Percentiles rank a stretch among this genome's conserved stretches.
Conservation (phyloP, 2,888 invertebrate species). For the Parasteatoda lunata region DNA sequence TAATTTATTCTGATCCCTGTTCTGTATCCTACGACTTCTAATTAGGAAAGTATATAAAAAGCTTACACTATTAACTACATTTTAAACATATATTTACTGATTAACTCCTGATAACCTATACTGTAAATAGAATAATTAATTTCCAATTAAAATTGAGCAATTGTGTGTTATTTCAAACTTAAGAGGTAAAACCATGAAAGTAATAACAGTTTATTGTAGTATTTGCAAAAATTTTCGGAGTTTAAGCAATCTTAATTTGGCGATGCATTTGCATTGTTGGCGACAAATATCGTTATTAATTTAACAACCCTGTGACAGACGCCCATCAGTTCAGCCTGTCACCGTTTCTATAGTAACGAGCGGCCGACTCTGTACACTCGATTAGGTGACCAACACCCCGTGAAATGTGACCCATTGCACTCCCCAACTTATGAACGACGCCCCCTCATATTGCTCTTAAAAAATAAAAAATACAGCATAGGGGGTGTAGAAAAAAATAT, state of each 20-base stretch:
- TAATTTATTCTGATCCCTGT: too few relatives aligned
- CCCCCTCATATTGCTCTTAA: slow-evolving; percentile 13
- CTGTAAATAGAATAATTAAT: too few relatives aligned
- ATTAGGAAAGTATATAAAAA: too few relatives aligned
- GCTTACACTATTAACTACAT: too few relatives aligned
- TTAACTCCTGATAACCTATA: too few relatives aligned
- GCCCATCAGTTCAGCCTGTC: slow-evolving; percentile 59
- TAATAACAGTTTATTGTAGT: too few relatives aligned
- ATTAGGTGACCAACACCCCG: slow-evolving; percentile 62
- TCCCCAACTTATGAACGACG: slow-evolving; percentile 12
- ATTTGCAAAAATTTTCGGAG: not conserved
- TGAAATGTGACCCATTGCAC: slow-evolving; percentile 57
- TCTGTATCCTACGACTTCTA: too few relatives aligned
- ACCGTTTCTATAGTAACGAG: slow-evolving; percentile 61
- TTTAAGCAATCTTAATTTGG: slow-evolving; percentile 12
- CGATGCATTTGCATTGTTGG: slow-evolving; percentile 26
- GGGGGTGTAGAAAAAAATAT: too few relatives aligned
- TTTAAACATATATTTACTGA: too few relatives aligned
- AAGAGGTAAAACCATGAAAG: too few relatives aligned
- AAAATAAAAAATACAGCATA: slow-evolving; percentile 4
- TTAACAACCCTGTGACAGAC: slow-evolving; percentile 50
- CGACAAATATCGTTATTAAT: slow-evolving; percentile 57
- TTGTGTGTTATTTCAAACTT: too few relatives aligned
- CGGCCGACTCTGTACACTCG: slow-evolving; percentile 50
- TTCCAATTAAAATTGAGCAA: too few relatives aligned